These are phyloP conservation scores for Mallateleia sp. DNA, from an alignment of 2,888 invertebrate genomes.

Conservation along the genomic window DNA sequence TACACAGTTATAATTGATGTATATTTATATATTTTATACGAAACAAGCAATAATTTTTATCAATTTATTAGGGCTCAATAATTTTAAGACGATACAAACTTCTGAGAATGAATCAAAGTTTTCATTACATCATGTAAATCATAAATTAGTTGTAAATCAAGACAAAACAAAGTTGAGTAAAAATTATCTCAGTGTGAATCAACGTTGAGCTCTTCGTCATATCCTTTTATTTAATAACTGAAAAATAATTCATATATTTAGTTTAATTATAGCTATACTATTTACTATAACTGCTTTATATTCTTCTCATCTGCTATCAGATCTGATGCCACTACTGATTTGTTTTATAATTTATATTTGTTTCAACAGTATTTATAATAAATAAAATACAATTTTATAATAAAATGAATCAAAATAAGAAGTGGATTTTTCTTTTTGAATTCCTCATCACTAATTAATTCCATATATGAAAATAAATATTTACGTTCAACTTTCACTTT, in stretches of 20 bases:
- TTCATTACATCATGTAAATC: constrained; percentile 28
- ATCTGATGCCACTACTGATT: constrained; percentile 31
- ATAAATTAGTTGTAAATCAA: neutral
- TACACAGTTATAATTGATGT: constrained; percentile 54
- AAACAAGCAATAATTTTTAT: constrained; percentile 54
- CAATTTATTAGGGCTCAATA: constrained; percentile 42
- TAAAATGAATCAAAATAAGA: constrained; percentile 38
- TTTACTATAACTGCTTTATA: constrained; percentile 34
- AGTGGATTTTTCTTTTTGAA: too few species aligned
- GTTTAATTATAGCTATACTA: constrained; percentile 35
- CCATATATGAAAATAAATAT: too few species aligned
- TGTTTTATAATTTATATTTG: constrained; percentile 46
- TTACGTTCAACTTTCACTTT: too few species aligned
- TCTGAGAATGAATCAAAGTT: constrained; percentile 36
- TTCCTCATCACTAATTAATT: too few species aligned
- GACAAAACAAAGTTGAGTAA: too few species aligned
- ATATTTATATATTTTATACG: constrained; percentile 66
- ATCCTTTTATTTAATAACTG: constrained; percentile 46
- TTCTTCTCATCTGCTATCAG: constrained; percentile 26
- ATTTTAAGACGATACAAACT: constrained; percentile 27
- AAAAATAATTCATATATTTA: constrained; percentile 44
- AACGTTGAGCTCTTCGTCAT: constrained; percentile 6
- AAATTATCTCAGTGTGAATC: constrained; percentile 3
- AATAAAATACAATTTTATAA: constrained; percentile 41
- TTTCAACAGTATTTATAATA: constrained; percentile 48